A percentile compares a stretch with the other conserved stretches of the same genome.
These are phyloP conservation scores for Drosophila algonquin DNA, from an alignment of 2,888 invertebrate genomes.

Conservation along the genomic window DNA sequence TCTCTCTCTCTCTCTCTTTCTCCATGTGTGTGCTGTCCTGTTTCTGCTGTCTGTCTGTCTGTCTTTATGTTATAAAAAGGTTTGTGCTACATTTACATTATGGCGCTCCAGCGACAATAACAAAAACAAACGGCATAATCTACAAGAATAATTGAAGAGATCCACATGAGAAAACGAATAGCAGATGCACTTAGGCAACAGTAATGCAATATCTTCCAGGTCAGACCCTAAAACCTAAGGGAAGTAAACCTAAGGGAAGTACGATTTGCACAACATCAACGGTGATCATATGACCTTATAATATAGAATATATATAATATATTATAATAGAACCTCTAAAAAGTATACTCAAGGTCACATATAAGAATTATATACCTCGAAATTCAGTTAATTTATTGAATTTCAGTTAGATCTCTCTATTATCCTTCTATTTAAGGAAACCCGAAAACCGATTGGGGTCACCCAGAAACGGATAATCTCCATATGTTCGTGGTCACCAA, in stretches of 20 bases:
- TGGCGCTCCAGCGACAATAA: conserved; percentile 69
- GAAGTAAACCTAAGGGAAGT: too few relatives aligned
- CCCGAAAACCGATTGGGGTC: not conserved
- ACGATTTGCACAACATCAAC: too few relatives aligned
- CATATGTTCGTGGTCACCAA: not conserved
- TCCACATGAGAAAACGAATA: not conserved
- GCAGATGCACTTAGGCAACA: not conserved
- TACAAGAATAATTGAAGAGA: conserved; percentile 48
- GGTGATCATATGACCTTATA: not conserved
- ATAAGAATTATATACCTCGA: too few relatives aligned
- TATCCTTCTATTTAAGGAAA: too few relatives aligned
- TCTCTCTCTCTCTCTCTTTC: conserved; percentile 2
- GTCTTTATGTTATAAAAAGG: conserved; percentile 73
- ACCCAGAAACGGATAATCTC: not conserved
- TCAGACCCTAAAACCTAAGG: too few relatives aligned
- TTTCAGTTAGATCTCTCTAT: too few relatives aligned
- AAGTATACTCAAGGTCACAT: too few relatives aligned
- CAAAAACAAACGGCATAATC: conserved; percentile 76
- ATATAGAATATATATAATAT: too few relatives aligned
- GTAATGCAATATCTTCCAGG: not conserved
- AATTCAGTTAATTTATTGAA: too few relatives aligned
- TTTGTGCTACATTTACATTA: conserved; percentile 79
- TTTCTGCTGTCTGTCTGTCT: conserved; percentile 39
- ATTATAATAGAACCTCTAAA: not conserved
- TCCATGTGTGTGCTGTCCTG: conserved; percentile 9